phyloP scores from a whole-genome alignment of 2,113 vertebrate species.

The Poeciliopsis prolifica region DNA sequence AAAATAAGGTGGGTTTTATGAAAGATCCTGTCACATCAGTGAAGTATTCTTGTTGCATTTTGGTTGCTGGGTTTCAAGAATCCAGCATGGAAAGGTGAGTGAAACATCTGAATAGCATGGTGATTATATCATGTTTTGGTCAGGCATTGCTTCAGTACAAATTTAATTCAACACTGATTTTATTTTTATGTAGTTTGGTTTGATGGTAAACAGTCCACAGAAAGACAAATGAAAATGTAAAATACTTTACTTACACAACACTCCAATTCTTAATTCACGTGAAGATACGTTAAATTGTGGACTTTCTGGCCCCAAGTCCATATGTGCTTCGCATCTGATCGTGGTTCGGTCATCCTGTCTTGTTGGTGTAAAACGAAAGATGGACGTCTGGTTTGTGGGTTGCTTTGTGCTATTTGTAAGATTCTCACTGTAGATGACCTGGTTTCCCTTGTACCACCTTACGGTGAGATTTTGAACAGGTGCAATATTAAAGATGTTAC shows the following conservation, averaged over 20 bases:
- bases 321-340: constrained; percentile 66
- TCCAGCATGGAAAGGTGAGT: not conserved
- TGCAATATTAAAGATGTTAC: constrained; percentile 33
- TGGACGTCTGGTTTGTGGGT: constrained; percentile 13
- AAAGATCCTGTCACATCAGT: not conserved
- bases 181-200: too few species aligned
- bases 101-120: not conserved
- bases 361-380: accelerated
- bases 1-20: not conserved
- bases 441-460: constrained; percentile 45
- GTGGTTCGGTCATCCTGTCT: constrained; percentile 37
- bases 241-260: constrained; percentile 63
- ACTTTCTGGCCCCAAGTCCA: constrained; percentile 61
- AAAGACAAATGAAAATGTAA: not conserved
- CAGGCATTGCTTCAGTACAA: not conserved
- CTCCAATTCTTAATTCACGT: constrained; percentile 3
- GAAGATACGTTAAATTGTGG: constrained; percentile 3
- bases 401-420: accelerated
- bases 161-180: not conserved
- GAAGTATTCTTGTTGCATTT: too few species aligned
- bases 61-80: not conserved
- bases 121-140: not conserved
- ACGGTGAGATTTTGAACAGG: constrained; percentile 54
- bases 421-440: accelerated
- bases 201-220: not conserved